phyloP scores from a whole-genome alignment of 92 coral and sea anemone species.

The Umimayanthus chanpuru region DNA sequence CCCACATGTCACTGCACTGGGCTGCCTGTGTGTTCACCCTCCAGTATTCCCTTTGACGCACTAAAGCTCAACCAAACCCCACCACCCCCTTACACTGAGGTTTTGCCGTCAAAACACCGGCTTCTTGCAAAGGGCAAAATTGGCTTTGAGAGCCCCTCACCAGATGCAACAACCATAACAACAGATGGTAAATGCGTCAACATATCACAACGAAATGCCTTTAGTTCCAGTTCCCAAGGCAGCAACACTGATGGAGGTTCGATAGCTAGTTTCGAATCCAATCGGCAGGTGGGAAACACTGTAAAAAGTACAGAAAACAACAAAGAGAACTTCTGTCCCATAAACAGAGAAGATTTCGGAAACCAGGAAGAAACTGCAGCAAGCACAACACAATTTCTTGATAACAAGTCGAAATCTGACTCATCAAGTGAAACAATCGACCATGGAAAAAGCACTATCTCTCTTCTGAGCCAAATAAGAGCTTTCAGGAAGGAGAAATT shows the following conservation, averaged over 20 bases:
- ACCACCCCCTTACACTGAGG: slow-evolving; percentile 80
- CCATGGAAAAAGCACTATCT: background rate
- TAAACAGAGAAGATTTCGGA: background rate
- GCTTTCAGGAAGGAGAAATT: slow-evolving; percentile 38
- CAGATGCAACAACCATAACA: background rate
- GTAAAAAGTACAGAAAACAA: background rate
- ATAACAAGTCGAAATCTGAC: background rate
- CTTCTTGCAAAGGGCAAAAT: slow-evolving; percentile 49
- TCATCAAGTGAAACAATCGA: background rate
- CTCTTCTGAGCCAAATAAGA: slow-evolving; percentile 52
- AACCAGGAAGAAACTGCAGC: background rate
- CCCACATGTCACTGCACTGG: background rate
- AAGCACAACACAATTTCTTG: background rate
- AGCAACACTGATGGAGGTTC: background rate
- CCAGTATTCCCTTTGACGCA: slow-evolving; percentile 54
- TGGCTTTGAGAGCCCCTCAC: background rate
- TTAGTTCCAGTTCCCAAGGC: background rate
- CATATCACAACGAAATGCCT: background rate
- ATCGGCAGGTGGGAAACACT: background rate
- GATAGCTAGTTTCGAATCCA: background rate
- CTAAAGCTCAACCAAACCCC: slow-evolving; percentile 59
- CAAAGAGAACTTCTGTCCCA: background rate
- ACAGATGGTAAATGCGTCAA: background rate
- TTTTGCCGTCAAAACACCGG: slow-evolving; percentile 63
- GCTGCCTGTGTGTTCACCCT: slow-evolving; percentile 43